Base-by-base conservation (phyloP, 2,888 invertebrate genomes). In the Limenitis arthemis region DNA sequence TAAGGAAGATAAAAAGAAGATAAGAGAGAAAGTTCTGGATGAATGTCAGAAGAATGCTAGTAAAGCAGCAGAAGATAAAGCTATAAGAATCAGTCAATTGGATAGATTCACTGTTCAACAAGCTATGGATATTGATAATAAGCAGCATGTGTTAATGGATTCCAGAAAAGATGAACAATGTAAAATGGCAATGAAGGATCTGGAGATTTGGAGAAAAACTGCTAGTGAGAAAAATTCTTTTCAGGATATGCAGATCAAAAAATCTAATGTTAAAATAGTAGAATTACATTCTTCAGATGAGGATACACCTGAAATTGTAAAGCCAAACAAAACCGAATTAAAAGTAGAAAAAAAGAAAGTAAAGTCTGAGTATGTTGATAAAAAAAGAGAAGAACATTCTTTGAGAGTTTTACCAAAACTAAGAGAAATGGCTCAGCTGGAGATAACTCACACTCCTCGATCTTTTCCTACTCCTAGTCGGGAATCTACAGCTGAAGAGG, bases 401-500 rank as follows among this genome's bases (percentile, higher is more conserved):
- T 75, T 74, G 37, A 77, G 83, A 51, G 75, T 84, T 12, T 60
- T 89, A 47, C 91, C 91, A 5, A 77, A 79, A 53, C 83, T 90
- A 8, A 87, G 95, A 61, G 77, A 87, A 62, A 70, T 75, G 29
- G 88, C 87, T 6, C 85, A 83, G 37, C 86, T 95, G 47, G 84
- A 88, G 59, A 89, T 95, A 8, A 88, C 80, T 32, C 94, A 95
- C 68, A 94, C 95, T 0, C 89, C 90, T 8, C 85, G 96, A 50
- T 88, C 88, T 28, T 94, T 96, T 70, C 92, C 94, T 1, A 95
- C 96, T 1, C 95, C 96, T 0, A 91, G 91, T 47, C 83, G 95
- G 55, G 94, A 94, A 73, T 94, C 94, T 1, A 84, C 86, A 44
- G 84, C 88, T 11, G 77, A 85, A 1, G 90, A 92, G 68, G 95